Conservation (phyloP, 2,113 vertebrate genomes). For the Urocitellus parryii region DNA sequence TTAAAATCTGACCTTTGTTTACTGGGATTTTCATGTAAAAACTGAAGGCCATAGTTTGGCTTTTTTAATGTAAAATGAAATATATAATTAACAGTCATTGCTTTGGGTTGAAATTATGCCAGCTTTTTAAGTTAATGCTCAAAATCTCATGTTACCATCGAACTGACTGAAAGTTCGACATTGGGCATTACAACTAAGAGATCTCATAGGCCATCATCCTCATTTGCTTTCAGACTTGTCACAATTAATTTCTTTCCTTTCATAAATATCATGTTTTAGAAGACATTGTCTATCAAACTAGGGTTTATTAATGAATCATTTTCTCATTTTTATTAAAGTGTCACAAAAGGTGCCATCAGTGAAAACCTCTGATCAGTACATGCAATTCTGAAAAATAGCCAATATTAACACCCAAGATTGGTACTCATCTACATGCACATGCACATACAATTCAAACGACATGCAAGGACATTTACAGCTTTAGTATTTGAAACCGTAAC, state of each 20-base stretch:
- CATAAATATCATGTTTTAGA: neutral
- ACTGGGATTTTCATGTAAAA: slow-evolving; percentile 81
- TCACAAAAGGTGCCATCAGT: neutral
- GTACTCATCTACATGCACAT: neutral
- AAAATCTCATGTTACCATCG: neutral
- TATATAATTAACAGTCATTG: slow-evolving; percentile 70
- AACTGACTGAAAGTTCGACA: neutral
- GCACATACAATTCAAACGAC: neutral
- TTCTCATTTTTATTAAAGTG: slow-evolving; percentile 35
- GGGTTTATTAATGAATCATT: neutral
- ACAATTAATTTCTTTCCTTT: slow-evolving; percentile 3
- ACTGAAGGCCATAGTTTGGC: slow-evolving; percentile 68
- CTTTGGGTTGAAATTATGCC: slow-evolving; percentile 56
- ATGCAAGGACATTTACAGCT: neutral
- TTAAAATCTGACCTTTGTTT: slow-evolving; percentile 69
- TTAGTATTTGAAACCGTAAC: neutral
- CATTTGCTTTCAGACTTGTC: slow-evolving; percentile 10
- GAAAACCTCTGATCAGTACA: neutral
- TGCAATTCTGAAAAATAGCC: neutral
- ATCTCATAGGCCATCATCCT: neutral
- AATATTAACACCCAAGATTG: neutral
- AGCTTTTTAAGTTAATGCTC: slow-evolving; percentile 13
- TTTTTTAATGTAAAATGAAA: slow-evolving; percentile 71
- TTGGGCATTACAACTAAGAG: neutral
- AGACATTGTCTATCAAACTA: neutral